These are phyloP conservation scores for Marmota flaviventris DNA, from an alignment of 2,113 vertebrate species.

Conservation along the genomic window DNA sequence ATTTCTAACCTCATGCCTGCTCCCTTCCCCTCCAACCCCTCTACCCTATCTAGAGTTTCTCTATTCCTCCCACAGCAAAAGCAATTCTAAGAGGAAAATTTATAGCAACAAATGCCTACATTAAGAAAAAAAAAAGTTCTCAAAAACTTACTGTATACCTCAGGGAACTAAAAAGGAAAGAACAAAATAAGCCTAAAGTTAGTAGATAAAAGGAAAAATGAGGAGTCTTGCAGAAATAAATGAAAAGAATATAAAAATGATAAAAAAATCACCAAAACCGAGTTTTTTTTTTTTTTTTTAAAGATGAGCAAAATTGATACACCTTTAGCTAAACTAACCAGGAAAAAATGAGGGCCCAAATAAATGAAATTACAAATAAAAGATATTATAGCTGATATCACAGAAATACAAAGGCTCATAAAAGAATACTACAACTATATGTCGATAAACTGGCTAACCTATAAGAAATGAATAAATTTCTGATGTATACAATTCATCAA, in stretches of 20 bases:
- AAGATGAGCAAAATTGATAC: not conserved
- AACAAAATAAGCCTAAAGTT: not conserved
- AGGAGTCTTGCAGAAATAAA: not conserved
- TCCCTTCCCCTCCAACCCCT: no score
- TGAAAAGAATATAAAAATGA: not conserved
- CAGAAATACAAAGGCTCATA: not conserved
- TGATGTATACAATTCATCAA: not conserved
- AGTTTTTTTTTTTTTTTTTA: not conserved
- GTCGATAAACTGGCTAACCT: not conserved
- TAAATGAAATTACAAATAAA: not conserved
- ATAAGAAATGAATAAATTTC: not conserved
- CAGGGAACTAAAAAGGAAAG: not conserved
- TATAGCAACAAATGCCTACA: not conserved
- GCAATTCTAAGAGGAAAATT: not conserved
- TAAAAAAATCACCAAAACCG: not conserved
- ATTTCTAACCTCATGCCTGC: no score
- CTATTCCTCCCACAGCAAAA: no score
- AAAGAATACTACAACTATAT: not conserved
- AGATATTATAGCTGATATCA: not conserved
- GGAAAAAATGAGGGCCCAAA: not conserved
- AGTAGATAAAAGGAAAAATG: not conserved
- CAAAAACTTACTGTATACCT: not conserved
- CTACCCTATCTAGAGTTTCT: no score
- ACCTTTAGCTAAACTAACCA: not conserved
- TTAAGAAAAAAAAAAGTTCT: not conserved